Evolutionary conservation across 2,888 invertebrate genomes (phyloP).

Genomic region (Toxonevra muliebris): DNA sequence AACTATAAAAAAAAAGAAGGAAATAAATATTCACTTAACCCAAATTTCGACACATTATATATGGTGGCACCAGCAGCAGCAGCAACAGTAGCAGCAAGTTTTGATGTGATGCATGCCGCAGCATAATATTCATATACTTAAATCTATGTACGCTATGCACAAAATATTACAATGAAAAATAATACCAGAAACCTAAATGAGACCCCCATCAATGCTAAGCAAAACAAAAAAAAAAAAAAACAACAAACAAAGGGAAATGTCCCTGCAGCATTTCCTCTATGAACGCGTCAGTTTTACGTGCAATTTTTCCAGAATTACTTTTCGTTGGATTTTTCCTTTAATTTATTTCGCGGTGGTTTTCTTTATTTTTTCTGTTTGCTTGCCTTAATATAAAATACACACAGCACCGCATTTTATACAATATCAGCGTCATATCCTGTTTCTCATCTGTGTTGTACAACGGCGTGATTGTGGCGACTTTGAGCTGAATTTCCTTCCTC

Average conservation of each 20-base stretch:
- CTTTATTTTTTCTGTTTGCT: not conserved
- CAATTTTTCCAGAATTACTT: too few species aligned
- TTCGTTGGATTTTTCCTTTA: not conserved
- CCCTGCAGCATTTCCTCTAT: conserved; percentile 13
- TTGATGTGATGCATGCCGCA: conserved; percentile 21
- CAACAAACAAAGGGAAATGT: conserved; percentile 2
- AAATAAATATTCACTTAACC: conserved; percentile 18
- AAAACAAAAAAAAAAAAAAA: not conserved
- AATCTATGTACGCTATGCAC: not conserved
- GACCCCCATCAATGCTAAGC: not conserved
- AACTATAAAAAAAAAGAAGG: not conserved
- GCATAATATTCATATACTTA: conserved; percentile 8
- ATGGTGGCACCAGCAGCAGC: conserved; percentile 2
- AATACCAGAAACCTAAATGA: not conserved
- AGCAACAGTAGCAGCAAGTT: conserved; percentile 7
- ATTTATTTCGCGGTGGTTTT: conserved; percentile 3
- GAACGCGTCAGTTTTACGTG: too few species aligned
- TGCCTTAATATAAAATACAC: not conserved
- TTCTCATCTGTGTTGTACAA: conserved; percentile 8
- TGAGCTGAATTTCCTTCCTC: conserved; percentile 28
- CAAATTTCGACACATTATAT: conserved; percentile 19
- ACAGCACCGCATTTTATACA: not conserved
- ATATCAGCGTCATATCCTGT: conserved; percentile 34
- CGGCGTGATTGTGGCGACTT: conserved; percentile 20
- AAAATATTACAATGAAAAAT: conserved; percentile 21